A percentile compares a stretch with the other conserved stretches of the same genome.
These are phyloP conservation scores for Synergus gifuensis DNA, from an alignment of 2,888 invertebrate genomes.

Conservation along the genomic window DNA sequence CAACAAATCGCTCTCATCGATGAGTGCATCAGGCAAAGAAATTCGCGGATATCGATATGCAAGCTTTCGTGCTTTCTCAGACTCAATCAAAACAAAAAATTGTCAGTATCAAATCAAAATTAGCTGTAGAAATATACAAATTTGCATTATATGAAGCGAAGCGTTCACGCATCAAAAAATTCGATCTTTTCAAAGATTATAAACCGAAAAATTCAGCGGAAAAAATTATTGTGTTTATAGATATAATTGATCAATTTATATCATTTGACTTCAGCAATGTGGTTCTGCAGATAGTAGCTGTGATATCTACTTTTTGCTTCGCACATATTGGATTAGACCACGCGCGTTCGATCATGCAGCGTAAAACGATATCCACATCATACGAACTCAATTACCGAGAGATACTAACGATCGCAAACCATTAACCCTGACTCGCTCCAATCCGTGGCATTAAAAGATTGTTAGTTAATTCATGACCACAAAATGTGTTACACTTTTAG, in stretches of 20 bases:
- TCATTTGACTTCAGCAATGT: not conserved
- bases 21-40: constrained; percentile 10
- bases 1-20: not conserved
- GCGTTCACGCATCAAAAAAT: not conserved
- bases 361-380: constrained; percentile 41
- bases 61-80: not conserved
- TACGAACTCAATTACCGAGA: constrained; percentile 39
- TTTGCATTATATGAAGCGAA: not conserved
- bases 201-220: not conserved
- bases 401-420: constrained; percentile 38
- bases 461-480: not conserved
- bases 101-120: not conserved
- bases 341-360: constrained; percentile 35
- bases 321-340: constrained; percentile 21
- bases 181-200: not conserved
- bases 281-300: not conserved
- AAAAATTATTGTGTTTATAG: not conserved
- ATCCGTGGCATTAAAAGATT: constrained; percentile 21
- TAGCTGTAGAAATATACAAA: not conserved
- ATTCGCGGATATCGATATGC: not conserved
- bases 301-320: constrained; percentile 19
- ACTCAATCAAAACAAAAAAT: not conserved
- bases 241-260: not conserved
- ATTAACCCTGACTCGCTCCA: constrained; percentile 36
- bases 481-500: not conserved